Percentiles rank a stretch among this genome's conserved stretches.
Conservation (phyloP, 2,113 vertebrate species). For the Panthera leo region DNA sequence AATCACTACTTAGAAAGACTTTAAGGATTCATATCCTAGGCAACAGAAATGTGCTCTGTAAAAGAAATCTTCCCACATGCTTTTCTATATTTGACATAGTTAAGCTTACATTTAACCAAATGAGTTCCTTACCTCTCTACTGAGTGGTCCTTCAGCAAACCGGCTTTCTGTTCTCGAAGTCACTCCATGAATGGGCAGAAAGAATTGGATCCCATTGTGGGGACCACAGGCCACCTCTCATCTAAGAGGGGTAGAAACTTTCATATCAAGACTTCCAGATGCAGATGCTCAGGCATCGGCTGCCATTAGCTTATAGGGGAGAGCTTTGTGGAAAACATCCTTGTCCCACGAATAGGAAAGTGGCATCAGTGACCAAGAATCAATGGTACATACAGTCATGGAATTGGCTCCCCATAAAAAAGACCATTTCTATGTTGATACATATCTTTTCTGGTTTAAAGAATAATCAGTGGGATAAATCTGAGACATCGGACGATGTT, state of each 20-base stretch:
- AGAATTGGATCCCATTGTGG: background rate
- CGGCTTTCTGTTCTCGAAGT: slow-evolving; percentile 39
- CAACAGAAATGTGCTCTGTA: slow-evolving; percentile 31
- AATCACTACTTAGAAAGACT: background rate
- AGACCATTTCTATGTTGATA: background rate
- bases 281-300: background rate
- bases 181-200: background rate
- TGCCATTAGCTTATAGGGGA: background rate
- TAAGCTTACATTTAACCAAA: slow-evolving; percentile 31
- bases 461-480: background rate
- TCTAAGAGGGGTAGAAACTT: background rate
- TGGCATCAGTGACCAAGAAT: background rate
- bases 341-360: background rate
- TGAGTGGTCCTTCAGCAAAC: slow-evolving; percentile 36
- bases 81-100: background rate
- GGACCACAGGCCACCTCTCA: background rate
- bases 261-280: background rate
- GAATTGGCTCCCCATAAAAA: background rate
- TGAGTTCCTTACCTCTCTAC: background rate
- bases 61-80: slow-evolving; percentile 43
- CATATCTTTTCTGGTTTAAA: background rate
- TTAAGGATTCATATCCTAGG: slow-evolving; percentile 25
- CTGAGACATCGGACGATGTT: background rate
- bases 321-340: background rate
- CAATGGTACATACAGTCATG: background rate